Evolutionary conservation across 2,113 vertebrate species (phyloP).

Genomic region (Probosciger aterrimus): DNA sequence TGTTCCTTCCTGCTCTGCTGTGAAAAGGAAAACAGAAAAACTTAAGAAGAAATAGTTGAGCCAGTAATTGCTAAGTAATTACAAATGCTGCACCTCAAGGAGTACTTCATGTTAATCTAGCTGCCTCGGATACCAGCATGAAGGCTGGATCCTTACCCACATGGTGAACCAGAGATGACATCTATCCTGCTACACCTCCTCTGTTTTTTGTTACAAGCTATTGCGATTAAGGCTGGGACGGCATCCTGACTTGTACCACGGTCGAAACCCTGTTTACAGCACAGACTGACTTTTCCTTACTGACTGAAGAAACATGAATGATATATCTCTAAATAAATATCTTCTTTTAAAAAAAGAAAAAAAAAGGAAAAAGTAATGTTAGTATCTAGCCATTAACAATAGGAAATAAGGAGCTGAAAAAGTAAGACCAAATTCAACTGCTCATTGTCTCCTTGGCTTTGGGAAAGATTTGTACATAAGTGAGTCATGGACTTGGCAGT

Average conservation of each 20-base stretch:
- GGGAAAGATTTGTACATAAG: background rate
- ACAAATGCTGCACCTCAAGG: background rate
- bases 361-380: background rate
- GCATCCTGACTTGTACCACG: background rate
- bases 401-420: background rate
- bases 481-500: background rate
- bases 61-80: background rate
- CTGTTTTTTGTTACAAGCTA: background rate
- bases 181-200: background rate
- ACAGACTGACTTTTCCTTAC: constrained; percentile 16
- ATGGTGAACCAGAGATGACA: background rate
- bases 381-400: background rate
- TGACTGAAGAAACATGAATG: background rate
- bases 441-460: background rate
- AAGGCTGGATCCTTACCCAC: background rate
- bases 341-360: background rate
- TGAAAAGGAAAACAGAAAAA: background rate
- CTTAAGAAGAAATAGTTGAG: background rate
- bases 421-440: background rate
- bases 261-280: background rate
- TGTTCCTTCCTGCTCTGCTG: background rate
- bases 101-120: background rate
- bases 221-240: background rate
- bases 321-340: background rate
- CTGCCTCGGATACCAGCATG: background rate